A percentile compares a stretch with the other conserved stretches of the same genome.
These are phyloP conservation scores for Neelides sp. DNA, from an alignment of 1,140 invertebrate genomes.

Conservation along the genomic window DNA sequence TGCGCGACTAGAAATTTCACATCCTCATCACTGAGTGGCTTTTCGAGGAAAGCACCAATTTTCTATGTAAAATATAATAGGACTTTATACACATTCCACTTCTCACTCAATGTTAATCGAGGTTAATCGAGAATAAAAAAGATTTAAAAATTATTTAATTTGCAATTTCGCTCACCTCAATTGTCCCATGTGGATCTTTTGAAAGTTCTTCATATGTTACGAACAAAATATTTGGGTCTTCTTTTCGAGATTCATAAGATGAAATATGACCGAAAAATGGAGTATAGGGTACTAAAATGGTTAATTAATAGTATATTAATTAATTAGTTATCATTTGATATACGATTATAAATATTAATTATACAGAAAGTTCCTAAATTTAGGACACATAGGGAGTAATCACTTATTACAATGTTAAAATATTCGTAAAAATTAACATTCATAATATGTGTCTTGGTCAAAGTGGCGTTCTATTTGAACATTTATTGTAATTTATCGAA, in stretches of 20 bases:
- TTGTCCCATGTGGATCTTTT: conserved; percentile 36
- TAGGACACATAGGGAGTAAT: not conserved
- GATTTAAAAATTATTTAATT: not conserved
- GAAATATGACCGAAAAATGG: conserved; percentile 44
- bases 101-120: not conserved
- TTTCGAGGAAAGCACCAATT: conserved; percentile 40
- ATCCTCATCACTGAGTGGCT: conserved; percentile 33
- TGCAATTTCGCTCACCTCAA: conserved; percentile 27
- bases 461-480: not conserved
- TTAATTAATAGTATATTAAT: conserved; percentile 1
- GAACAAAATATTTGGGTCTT: conserved; percentile 38
- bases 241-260: conserved; percentile 37
- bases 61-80: conserved; percentile 20
- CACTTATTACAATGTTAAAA: not conserved
- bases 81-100: not conserved
- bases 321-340: conserved; percentile 6
- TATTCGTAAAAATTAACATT: not conserved
- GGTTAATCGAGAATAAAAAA: not conserved
- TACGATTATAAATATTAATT: not conserved
- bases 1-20: conserved; percentile 33
- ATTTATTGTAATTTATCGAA: conserved; percentile 7
- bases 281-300: conserved; percentile 38
- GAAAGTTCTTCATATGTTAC: conserved; percentile 44
- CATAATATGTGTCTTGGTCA: not conserved
- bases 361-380: not conserved